Percentiles rank a stretch among this genome's conserved stretches.
phyloP scores from a whole-genome alignment of 1,140 invertebrate genomes.

The Cherax quadricarinatus region DNA sequence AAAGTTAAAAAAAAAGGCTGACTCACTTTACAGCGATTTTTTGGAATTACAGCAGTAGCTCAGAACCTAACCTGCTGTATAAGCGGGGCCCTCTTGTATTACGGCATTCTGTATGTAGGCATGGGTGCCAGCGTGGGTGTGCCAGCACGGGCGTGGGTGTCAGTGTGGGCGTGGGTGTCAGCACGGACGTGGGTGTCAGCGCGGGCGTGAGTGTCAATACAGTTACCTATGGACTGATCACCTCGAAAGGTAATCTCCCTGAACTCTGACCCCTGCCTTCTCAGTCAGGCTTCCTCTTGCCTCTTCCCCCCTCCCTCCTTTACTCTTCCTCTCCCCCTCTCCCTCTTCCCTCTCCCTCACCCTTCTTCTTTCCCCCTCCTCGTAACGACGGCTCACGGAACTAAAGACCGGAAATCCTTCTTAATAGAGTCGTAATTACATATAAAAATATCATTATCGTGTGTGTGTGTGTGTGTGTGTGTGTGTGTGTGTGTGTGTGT shows the following conservation, averaged over 20 bases:
- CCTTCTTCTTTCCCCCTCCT: not conserved
- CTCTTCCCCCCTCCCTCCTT: not conserved
- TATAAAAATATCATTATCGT: not conserved
- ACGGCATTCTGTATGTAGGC: too few species aligned
- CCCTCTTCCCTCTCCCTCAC: not conserved
- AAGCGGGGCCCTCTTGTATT: too few species aligned
- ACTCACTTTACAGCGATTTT: too few species aligned
- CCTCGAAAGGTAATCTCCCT: not conserved
- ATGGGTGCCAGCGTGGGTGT: too few species aligned
- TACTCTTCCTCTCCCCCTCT: not conserved
- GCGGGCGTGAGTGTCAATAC: not conserved
- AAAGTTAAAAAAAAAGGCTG: too few species aligned
- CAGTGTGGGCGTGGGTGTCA: too few species aligned
- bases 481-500: too few species aligned
- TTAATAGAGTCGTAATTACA: conserved; percentile 12
- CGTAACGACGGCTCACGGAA: not conserved
- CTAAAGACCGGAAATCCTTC: conserved; percentile 10
- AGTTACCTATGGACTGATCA: too few species aligned
- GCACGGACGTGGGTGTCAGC: not conserved
- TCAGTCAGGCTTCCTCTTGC: not conserved
- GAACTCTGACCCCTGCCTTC: not conserved
- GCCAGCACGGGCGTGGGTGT: not conserved
- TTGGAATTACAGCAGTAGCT: too few species aligned
- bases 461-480: too few species aligned
- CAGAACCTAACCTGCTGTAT: too few species aligned